phyloP scores from a whole-genome alignment of 1,140 invertebrate genomes.

The Brachionus asplanchnoidis region DNA sequence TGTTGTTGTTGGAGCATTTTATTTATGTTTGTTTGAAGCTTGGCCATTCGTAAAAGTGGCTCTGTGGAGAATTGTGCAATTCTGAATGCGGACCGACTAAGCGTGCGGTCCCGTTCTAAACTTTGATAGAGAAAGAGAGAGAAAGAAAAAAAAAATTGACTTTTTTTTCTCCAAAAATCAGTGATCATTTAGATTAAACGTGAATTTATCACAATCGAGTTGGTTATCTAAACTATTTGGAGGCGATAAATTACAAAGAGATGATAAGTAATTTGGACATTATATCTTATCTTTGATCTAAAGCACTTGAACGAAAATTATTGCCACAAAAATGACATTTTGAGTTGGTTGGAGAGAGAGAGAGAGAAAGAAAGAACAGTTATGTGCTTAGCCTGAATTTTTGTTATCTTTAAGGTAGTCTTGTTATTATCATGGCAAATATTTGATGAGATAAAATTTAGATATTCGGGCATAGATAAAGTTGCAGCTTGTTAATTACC shows the following conservation, averaged over 20 bases:
- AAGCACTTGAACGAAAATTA: neutral
- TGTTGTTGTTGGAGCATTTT: neutral
- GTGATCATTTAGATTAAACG: conserved; percentile 18
- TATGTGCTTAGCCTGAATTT: neutral
- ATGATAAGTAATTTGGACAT: conserved; percentile 30
- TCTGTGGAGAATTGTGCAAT: neutral
- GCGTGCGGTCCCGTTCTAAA: neutral
- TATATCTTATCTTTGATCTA: conserved; percentile 4
- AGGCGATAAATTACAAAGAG: conserved; percentile 13
- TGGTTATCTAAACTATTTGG: conserved; percentile 11
- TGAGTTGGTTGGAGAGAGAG: neutral
- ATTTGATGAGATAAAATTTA: neutral
- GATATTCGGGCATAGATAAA: neutral
- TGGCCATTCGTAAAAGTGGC: neutral
- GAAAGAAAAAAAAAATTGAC: neutral
- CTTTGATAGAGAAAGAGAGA: neutral
- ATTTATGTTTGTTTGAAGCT: neutral
- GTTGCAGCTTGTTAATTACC: neutral
- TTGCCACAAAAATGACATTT: neutral
- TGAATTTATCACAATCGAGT: neutral
- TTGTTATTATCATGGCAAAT: neutral
- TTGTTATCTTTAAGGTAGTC: neutral
- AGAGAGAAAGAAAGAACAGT: neutral
- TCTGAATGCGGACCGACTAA: neutral
- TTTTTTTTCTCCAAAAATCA: neutral